phyloP scores from a whole-genome alignment of 1,140 invertebrate species.

The Ostrea denselamellosa region DNA sequence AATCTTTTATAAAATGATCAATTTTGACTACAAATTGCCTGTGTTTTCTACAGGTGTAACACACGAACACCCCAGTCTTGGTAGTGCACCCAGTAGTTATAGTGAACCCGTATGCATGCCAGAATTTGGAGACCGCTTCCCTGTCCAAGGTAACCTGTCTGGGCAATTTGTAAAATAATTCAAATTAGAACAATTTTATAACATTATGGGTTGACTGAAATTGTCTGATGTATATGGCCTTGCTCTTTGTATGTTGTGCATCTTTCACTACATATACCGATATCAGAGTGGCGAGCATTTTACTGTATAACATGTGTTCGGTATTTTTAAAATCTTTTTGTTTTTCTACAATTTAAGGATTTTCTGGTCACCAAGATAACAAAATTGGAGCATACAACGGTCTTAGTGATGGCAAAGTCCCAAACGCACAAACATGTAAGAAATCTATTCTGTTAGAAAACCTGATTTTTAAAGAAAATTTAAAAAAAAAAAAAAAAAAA shows the following conservation, averaged over 20 bases:
- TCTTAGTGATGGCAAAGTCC: slow-evolving; percentile 13
- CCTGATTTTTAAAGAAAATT: too few species aligned
- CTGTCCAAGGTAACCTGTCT: slow-evolving; percentile 45
- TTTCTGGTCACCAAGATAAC: neutral
- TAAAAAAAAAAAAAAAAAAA: too few species aligned
- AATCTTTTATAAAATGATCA: too few species aligned
- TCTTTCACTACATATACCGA: neutral
- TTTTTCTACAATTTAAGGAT: slow-evolving; percentile 35
- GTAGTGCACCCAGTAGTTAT: slow-evolving; percentile 84
- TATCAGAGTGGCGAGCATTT: neutral
- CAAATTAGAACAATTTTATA: neutral
- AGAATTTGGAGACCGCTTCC: slow-evolving; percentile 79
- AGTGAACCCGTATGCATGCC: slow-evolving; percentile 90
- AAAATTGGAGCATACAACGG: neutral
- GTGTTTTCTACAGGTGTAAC: slow-evolving; percentile 83
- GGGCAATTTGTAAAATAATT: neutral
- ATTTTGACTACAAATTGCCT: neutral
- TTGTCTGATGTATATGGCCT: neutral
- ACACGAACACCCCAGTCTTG: slow-evolving; percentile 83
- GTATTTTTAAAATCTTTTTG: slow-evolving; percentile 8
- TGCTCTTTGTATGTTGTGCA: neutral
- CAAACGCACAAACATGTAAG: slow-evolving; percentile 22
- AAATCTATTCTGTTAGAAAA: neutral
- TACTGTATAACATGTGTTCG: neutral
- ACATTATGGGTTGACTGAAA: neutral